Evolutionary conservation across 1,140 invertebrate genomes (phyloP), one percentile per base, ranked within the genome.

Genomic region (Sycophila sp.): DNA sequence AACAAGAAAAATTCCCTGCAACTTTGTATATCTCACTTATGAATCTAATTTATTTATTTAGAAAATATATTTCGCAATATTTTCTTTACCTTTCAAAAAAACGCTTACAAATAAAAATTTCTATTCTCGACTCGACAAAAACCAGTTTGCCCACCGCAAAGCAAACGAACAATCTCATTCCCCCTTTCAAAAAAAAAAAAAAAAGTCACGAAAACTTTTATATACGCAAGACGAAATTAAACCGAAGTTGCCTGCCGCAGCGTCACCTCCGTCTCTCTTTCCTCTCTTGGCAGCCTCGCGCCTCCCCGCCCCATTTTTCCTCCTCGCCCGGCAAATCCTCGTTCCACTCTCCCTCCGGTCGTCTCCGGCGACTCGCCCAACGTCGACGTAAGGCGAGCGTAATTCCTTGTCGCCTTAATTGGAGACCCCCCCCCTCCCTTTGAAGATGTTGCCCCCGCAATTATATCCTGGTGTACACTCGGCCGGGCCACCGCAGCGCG

Each of bases 341-440:
- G 17, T 22, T 40, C 26, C 40, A 8, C 36, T 28, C 34, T 4
- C 15, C 1, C 34, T 34, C 56, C 36, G 19, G n/a, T 17, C 34
- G 30, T 15, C 11, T 5, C 4, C 7, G 34, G 28, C 28, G 10
- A 30, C 28, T 55, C 8, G 34, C 28, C 13, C 28, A 17, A 15
- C 11, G 19, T 32, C n/a, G 26, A 32, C 34, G 56, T 38, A 40
- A 59, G 26, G 56, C 36, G 36, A 10, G 34, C 22, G 8, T 47
- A 59, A 59, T 59, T 59, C 40, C 38, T 42, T n/a, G 63, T 8
- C 49, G 36, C 38, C 22, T 47, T 67, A 67, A 67, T 67, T 58
- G 64, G 51, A n/a, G n/a, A n/a, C n/a, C n/a, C n/a, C n/a, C n/a
- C n/a, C n/a, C 26, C 38, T 10, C 64, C 45, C 64, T 66, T 66